These are phyloP conservation scores for Eupleurogrammus muticus DNA, from an alignment of 2,797 vertebrate species.

Conservation along the genomic window DNA sequence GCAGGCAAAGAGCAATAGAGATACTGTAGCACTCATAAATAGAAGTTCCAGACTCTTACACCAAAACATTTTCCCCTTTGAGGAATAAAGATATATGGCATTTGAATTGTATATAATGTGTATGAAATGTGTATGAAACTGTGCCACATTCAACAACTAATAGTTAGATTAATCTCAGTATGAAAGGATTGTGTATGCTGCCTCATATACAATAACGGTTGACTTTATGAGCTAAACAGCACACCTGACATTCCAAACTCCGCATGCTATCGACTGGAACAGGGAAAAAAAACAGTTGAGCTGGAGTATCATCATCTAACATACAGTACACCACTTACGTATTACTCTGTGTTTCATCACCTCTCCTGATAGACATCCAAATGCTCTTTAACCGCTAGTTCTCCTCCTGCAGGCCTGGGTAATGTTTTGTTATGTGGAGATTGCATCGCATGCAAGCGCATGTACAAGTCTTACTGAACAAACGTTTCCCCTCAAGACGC, in stretches of 20 bases:
- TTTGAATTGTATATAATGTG: conserved; percentile 14
- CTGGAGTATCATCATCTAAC: conserved; percentile 17
- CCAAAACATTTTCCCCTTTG: conserved; percentile 3
- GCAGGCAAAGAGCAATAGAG: not conserved
- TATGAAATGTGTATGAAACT: not conserved
- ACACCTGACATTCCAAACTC: conserved; percentile 9
- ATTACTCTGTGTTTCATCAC: conserved; percentile 66
- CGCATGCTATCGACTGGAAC: no score
- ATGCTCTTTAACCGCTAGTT: conserved; percentile 36
- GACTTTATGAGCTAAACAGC: not conserved
- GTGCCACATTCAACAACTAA: not conserved
- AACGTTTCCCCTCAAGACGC: no score
- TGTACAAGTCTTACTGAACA: not conserved
- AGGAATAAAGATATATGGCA: not conserved
- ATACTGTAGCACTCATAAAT: not conserved
- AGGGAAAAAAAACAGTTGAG: not conserved
- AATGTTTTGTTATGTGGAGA: conserved; percentile 37
- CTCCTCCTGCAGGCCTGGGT: conserved; percentile 24
- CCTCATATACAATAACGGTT: not conserved
- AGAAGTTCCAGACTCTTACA: not conserved
- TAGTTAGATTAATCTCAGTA: conserved; percentile 1
- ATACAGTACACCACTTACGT: conserved; percentile 4
- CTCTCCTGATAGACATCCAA: conserved; percentile 73
- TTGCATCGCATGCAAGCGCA: conserved; percentile 27
- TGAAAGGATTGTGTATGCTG: not conserved